These are phyloP conservation scores for Phortica magna DNA, from an alignment of 2,888 invertebrate species.

Conservation along the genomic window DNA sequence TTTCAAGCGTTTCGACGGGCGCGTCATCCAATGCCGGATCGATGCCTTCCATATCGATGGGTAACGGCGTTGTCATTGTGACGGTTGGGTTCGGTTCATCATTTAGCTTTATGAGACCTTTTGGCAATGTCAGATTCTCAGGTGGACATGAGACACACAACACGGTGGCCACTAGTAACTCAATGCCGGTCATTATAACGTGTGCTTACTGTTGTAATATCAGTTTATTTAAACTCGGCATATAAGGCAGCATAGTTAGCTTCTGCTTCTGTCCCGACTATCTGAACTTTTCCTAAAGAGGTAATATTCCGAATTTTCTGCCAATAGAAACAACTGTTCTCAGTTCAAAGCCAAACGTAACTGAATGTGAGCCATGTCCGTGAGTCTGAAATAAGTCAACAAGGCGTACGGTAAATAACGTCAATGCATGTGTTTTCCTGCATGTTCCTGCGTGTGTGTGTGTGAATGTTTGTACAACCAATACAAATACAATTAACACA, in stretches of 20 bases:
- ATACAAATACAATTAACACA: conserved; percentile 65
- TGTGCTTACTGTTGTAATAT: background rate
- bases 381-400: background rate
- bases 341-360: conserved; percentile 28
- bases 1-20: conserved; percentile 57
- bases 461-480: conserved; percentile 33
- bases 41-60: conserved; percentile 41
- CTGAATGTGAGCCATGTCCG: conserved; percentile 30
- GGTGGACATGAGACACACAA: conserved; percentile 69
- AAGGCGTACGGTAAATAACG: conserved; percentile 54
- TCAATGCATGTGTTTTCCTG: conserved; percentile 47
- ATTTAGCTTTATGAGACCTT: conserved; percentile 54
- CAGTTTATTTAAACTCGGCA: no score
- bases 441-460: conserved; percentile 30
- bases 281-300: conserved; percentile 1
- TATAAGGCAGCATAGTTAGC: conserved; percentile 21
- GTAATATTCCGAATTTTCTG: conserved; percentile 22
- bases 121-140: conserved; percentile 51
- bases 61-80: background rate
- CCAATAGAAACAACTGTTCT: conserved; percentile 32
- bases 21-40: conserved; percentile 49
- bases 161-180: conserved; percentile 70
- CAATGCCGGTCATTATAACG: conserved; percentile 66
- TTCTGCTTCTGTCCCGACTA: conserved; percentile 18
- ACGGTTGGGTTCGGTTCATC: conserved; percentile 41